These are phyloP conservation scores for Apodemus agrarius DNA, from an alignment of 2,797 vertebrate species.

Conservation along the genomic window DNA sequence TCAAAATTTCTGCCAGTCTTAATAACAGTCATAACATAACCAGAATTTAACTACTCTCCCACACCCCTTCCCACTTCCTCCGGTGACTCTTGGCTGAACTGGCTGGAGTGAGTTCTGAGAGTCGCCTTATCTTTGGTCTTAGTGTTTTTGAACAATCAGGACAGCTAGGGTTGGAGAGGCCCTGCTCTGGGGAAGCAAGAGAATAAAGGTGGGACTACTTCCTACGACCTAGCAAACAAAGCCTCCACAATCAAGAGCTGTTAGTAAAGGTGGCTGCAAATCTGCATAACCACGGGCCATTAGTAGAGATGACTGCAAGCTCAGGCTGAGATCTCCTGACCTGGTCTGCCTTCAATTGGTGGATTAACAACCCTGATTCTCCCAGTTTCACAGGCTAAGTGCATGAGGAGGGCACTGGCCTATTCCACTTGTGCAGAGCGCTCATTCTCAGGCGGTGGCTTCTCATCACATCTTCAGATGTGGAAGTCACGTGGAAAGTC, in stretches of 20 bases:
- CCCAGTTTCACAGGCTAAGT: not conserved
- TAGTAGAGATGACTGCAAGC: not conserved
- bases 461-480: not conserved
- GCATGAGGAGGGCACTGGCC: not conserved
- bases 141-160: not conserved
- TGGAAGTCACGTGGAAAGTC: no score
- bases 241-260: not conserved
- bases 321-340: not conserved
- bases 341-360: not conserved
- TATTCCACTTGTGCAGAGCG: no score
- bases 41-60: not conserved
- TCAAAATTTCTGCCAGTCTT: constrained; percentile 28
- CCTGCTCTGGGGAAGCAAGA: not conserved
- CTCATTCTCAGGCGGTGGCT: not conserved
- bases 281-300: not conserved
- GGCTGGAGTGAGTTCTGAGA: not conserved
- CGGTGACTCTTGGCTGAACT: not conserved
- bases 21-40: not conserved
- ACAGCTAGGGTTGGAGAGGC: not conserved
- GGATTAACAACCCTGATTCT: not conserved
- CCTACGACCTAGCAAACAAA: not conserved
- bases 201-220: not conserved
- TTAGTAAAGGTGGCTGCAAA: not conserved
- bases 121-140: not conserved
- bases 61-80: not conserved